These are phyloP conservation scores for Mastomys natalensis DNA, from an alignment of 2,113 vertebrate genomes.

Conservation along the genomic window DNA sequence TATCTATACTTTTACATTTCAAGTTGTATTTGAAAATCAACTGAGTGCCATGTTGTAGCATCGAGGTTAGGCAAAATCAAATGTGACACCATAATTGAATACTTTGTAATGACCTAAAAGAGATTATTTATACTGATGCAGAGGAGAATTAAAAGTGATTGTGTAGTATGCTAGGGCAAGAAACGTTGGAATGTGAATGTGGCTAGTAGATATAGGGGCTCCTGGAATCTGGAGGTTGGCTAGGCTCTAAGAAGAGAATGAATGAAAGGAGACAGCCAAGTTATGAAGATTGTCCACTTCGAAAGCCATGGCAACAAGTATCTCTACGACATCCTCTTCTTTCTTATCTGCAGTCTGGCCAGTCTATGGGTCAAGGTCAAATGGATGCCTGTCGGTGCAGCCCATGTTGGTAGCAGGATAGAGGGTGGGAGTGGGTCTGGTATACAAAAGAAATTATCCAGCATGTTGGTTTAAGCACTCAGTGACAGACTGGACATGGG, in stretches of 20 bases:
- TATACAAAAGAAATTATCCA: neutral
- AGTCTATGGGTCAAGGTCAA: neutral
- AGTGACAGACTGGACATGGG: neutral
- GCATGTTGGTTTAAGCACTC: neutral
- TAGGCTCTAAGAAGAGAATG: neutral
- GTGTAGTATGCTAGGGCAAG: neutral
- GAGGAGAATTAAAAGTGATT: neutral
- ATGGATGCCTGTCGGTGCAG: neutral
- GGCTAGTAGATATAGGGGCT: neutral
- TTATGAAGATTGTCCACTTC: neutral
- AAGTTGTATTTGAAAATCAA: slow-evolving; percentile 1
- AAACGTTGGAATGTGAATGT: neutral
- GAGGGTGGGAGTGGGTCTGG: neutral
- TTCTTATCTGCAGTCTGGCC: neutral
- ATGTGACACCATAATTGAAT: neutral
- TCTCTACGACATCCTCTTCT: neutral
- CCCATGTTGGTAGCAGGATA: neutral
- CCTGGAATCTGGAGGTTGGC: neutral
- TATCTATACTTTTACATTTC: neutral
- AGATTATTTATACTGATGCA: neutral
- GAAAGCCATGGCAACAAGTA: neutral
- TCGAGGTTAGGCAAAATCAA: neutral
- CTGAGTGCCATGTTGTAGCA: neutral
- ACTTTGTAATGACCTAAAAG: neutral
- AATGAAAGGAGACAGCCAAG: neutral